These are phyloP conservation scores for Sphaerophoria taeniata DNA, from an alignment of 2,888 invertebrate genomes.

Conservation along the genomic window DNA sequence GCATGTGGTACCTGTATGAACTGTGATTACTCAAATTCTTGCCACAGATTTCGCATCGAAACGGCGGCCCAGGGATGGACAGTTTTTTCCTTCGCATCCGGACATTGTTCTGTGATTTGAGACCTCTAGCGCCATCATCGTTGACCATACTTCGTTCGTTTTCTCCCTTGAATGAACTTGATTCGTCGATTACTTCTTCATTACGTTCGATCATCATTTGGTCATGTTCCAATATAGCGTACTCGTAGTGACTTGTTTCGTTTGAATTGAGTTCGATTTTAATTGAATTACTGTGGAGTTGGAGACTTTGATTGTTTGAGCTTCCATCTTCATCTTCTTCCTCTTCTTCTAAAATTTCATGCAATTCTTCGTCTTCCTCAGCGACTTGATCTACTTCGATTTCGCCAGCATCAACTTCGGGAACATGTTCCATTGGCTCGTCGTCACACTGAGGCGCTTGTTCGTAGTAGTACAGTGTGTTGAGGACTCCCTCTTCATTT, in stretches of 20 bases:
- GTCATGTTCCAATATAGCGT: constrained; percentile 42
- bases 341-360: constrained; percentile 37
- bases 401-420: constrained; percentile 60
- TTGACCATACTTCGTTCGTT: neutral
- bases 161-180: constrained; percentile 35
- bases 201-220: constrained; percentile 58
- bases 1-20: constrained; percentile 82
- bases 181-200: constrained; percentile 64
- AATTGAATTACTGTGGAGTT: constrained; percentile 57
- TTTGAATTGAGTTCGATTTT: constrained; percentile 56
- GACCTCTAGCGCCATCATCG: neutral
- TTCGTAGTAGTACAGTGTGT: constrained; percentile 76
- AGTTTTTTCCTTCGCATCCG: constrained; percentile 47
- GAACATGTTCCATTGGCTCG: constrained; percentile 43
- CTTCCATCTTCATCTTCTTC: constrained; percentile 14
- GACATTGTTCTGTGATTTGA: constrained; percentile 40
- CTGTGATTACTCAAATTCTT: constrained; percentile 81
- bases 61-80: constrained; percentile 71
- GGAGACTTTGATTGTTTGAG: constrained; percentile 25
- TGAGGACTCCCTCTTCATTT: constrained; percentile 64
- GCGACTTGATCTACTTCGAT: constrained; percentile 66
- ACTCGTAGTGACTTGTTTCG: constrained; percentile 45
- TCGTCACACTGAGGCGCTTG: constrained; percentile 65
- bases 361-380: constrained; percentile 42
- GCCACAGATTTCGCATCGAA: constrained; percentile 78